These are phyloP conservation scores for Danaus plexippus DNA, from an alignment of 1,140 invertebrate species.

Conservation along the genomic window DNA sequence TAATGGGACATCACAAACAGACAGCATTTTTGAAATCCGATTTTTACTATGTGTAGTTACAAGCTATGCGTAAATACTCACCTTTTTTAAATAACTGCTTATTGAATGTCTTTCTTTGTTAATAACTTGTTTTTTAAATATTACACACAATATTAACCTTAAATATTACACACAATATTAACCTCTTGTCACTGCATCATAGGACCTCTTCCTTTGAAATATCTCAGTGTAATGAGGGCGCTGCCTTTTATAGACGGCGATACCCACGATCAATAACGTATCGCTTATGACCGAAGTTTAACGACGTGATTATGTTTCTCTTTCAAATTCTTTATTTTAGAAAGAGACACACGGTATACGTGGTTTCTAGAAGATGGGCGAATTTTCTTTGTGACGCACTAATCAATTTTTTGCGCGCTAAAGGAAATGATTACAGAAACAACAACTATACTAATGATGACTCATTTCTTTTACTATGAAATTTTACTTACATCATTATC, in stretches of 20 bases:
- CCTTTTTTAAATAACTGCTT: conserved; percentile 2
- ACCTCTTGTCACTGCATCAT: conserved; percentile 22
- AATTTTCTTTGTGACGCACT: conserved; percentile 29
- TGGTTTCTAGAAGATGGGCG: conserved; percentile 27
- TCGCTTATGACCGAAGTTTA: conserved; percentile 17
- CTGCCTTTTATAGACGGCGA: conserved; percentile 19
- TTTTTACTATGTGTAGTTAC: no score
- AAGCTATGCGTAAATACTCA: background rate
- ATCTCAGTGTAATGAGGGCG: conserved; percentile 65
- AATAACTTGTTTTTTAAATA: no score
- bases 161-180: conserved; percentile 27
- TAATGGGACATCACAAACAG: no score
- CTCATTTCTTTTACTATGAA: no score
- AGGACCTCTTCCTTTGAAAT: conserved; percentile 62
- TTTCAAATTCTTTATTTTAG: conserved; percentile 11
- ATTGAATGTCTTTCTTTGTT: background rate
- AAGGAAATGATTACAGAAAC: no score
- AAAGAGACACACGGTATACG: conserved; percentile 11
- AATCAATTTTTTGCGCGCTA: conserved; percentile 3
- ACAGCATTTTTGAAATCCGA: no score
- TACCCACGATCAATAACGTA: conserved; percentile 20
- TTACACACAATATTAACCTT: no score
- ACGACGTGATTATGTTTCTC: conserved; percentile 16
- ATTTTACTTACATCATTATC: no score
- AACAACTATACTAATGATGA: no score